Conservation (phyloP, 1,140 invertebrate species). For the Aphidius ervi region DNA sequence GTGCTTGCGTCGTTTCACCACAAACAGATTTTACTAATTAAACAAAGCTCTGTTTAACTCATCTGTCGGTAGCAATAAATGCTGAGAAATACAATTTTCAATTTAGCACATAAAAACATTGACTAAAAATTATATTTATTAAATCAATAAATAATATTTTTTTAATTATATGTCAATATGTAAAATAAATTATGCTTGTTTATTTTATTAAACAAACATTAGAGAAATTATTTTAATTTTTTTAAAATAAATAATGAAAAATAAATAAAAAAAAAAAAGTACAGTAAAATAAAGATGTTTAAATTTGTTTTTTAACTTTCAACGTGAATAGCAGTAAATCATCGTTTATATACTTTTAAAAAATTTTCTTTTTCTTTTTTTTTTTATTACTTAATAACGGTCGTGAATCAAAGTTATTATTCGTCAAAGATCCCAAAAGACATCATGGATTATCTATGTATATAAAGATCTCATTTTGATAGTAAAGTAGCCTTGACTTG, state of each 20-base stretch:
- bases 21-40: slow-evolving; percentile 17
- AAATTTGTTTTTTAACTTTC: too few relatives aligned
- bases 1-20: not conserved
- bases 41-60: slow-evolving; percentile 15
- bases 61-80: slow-evolving; percentile 7
- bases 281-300: not conserved
- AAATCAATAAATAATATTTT: too few relatives aligned
- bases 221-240: too few relatives aligned
- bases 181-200: slow-evolving; percentile 31
- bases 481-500: too few relatives aligned
- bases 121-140: too few relatives aligned
- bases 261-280: slow-evolving; percentile 11
- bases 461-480: too few relatives aligned
- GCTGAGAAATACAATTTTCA: not conserved
- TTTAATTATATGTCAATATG: slow-evolving; percentile 12
- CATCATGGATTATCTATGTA: too few relatives aligned
- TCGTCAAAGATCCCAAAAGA: slow-evolving; percentile 29
- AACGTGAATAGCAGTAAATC: slow-evolving; percentile 29
- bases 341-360: slow-evolving; percentile 38
- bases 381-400: slow-evolving; percentile 25
- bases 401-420: slow-evolving; percentile 40
- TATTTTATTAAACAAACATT: not conserved
- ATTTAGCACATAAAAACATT: not conserved
- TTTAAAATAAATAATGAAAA: not conserved
- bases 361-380: not conserved